These are phyloP conservation scores for Junonia oenone DNA, from an alignment of 2,888 invertebrate genomes.

Conservation along the genomic window DNA sequence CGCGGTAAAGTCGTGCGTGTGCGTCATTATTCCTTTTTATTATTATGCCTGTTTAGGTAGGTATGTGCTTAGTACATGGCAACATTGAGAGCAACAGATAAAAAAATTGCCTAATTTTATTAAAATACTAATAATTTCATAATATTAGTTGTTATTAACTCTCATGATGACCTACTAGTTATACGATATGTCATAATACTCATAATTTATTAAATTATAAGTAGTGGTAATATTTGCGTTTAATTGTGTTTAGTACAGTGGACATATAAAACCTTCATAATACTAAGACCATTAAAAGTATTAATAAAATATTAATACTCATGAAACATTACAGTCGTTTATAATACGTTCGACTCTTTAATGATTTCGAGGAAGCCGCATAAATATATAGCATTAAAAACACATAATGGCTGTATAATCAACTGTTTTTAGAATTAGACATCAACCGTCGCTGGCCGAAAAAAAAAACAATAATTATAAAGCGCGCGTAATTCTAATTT, in stretches of 20 bases:
- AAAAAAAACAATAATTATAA: slow-evolving; percentile 77
- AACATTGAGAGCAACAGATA: neutral
- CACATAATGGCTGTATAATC: slow-evolving; percentile 46
- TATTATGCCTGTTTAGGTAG: slow-evolving; percentile 13
- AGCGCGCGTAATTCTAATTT: slow-evolving; percentile 80
- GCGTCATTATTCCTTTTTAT: slow-evolving; percentile 29
- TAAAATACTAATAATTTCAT: too few species aligned
- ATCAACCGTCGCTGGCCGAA: slow-evolving; percentile 66
- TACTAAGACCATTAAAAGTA: neutral
- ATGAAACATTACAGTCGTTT: neutral
- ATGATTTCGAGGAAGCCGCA: slow-evolving; percentile 18
- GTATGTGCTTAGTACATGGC: neutral
- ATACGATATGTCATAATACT: too few species aligned
- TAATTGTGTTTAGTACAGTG: neutral
- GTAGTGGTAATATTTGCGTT: too few species aligned
- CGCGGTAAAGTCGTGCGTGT: slow-evolving; percentile 36
- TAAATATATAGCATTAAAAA: slow-evolving; percentile 36
- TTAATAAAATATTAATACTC: neutral
- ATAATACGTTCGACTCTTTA: neutral
- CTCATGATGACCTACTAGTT: too few species aligned
- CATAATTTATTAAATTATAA: neutral
- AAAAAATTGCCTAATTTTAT: too few species aligned
- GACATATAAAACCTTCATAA: neutral
- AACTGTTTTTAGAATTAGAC: slow-evolving; percentile 66
- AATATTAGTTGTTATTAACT: too few species aligned